Conservation (phyloP, 30 jellyfish, hydroid and myxozoan genomes). For the Cassiopea andromeda region DNA sequence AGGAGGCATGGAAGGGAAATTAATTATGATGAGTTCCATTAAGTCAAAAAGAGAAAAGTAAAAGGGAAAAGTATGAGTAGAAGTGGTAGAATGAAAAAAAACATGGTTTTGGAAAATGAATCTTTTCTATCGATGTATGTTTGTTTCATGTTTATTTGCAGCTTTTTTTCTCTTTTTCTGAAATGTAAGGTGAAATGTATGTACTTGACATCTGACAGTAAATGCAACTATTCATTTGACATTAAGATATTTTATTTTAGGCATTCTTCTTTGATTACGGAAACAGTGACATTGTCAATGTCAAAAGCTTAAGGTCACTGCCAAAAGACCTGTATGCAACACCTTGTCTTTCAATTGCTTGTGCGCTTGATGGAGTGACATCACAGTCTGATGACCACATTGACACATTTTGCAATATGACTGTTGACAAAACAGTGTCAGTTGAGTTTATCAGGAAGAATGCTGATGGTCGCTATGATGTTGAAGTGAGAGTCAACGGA, state of each 20-base stretch:
- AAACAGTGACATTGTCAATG: conserved; percentile 45
- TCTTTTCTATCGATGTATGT: too few species aligned
- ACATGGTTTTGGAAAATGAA: too few species aligned
- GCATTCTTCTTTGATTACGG: conserved; percentile 54
- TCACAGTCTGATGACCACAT: conserved; percentile 25
- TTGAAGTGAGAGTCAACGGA: conserved; percentile 11
- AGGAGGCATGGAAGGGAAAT: too few species aligned
- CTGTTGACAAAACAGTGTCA: conserved; percentile 29
- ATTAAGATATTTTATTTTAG: not conserved
- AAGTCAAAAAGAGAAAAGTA: too few species aligned
- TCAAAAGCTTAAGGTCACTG: conserved; percentile 15
- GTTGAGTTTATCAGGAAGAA: conserved; percentile 18
- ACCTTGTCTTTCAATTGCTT: conserved; percentile 56
- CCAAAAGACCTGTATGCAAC: not conserved
- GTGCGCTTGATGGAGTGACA: conserved; percentile 36
- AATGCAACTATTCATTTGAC: not conserved
- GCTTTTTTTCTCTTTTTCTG: too few species aligned
- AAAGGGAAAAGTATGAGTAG: too few species aligned
- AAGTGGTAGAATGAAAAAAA: too few species aligned
- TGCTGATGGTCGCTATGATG: conserved; percentile 6
- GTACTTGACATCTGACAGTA: too few species aligned
- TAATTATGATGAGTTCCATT: too few species aligned
- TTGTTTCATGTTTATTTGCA: too few species aligned
- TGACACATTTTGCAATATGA: conserved; percentile 30
- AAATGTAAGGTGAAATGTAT: too few species aligned